Evolutionary conservation across 2,797 vertebrate genomes (phyloP).

Genomic region (Helarctos malayanus): DNA sequence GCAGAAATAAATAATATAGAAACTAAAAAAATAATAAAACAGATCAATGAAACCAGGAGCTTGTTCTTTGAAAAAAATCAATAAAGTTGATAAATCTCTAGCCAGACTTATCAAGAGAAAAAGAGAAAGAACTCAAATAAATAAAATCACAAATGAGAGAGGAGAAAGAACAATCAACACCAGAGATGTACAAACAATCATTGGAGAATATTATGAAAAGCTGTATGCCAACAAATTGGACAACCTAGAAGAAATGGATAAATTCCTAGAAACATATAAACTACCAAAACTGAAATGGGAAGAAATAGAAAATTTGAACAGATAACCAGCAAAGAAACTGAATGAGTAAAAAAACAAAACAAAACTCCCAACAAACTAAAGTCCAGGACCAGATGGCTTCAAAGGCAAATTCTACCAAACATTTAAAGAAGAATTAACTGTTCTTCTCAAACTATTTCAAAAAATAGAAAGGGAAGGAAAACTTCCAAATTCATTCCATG

Average conservation of each 20-base stretch:
- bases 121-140: neutral
- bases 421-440: neutral
- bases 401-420: neutral
- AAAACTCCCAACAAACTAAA: neutral
- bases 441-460: neutral
- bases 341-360: neutral
- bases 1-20: neutral
- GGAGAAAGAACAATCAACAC: neutral
- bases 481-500: neutral
- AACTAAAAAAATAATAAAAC: too few species aligned
- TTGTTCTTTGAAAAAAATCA: neutral
- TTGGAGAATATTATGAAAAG: neutral
- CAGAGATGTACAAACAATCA: neutral
- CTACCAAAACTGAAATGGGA: neutral
- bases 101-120: neutral
- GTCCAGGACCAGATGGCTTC: neutral
- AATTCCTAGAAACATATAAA: neutral
- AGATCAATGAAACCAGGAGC: too few species aligned
- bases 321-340: neutral
- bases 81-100: neutral
- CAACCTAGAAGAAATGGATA: neutral
- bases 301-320: neutral
- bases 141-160: neutral
- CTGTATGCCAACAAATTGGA: neutral
- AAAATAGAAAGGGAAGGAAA: neutral